These are phyloP conservation scores for Carassius carassius DNA, from an alignment of 2,113 vertebrate species.

Conservation along the genomic window DNA sequence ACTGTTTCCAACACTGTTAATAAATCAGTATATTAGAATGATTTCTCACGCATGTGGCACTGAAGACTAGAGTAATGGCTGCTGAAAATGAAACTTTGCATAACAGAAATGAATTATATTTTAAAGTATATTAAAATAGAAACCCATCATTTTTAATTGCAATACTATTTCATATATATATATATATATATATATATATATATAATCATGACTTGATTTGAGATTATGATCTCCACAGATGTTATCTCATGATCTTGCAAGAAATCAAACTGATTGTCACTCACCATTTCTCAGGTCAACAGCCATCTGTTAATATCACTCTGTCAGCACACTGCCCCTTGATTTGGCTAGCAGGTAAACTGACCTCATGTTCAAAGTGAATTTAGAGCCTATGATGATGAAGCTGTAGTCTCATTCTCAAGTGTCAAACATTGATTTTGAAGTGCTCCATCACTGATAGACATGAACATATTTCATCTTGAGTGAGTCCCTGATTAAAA, in stretches of 20 bases:
- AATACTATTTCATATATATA: too few relatives aligned
- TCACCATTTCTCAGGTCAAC: too few relatives aligned
- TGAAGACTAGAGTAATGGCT: too few relatives aligned
- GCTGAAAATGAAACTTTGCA: too few relatives aligned
- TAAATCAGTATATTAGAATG: too few relatives aligned
- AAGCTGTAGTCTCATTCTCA: neutral
- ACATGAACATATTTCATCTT: neutral
- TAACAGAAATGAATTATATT: too few relatives aligned
- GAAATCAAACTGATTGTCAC: neutral
- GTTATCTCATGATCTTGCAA: neutral
- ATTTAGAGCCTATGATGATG: neutral
- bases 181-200: too few relatives aligned
- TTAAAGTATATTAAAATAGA: too few relatives aligned
- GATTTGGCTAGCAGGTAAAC: neutral
- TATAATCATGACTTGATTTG: neutral
- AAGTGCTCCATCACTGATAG: constrained; percentile 12
- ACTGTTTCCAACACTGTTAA: too few relatives aligned
- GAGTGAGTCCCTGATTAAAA: neutral
- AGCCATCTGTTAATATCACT: too few relatives aligned
- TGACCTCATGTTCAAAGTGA: neutral
- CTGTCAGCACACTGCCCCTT: neutral
- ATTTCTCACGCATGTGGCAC: too few relatives aligned
- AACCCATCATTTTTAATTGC: too few relatives aligned
- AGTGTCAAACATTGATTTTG: constrained; percentile 1
- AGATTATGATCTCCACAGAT: neutral